Evolutionary conservation across 1,140 invertebrate genomes (phyloP).

Genomic region (Stegodyphus dumicola): DNA sequence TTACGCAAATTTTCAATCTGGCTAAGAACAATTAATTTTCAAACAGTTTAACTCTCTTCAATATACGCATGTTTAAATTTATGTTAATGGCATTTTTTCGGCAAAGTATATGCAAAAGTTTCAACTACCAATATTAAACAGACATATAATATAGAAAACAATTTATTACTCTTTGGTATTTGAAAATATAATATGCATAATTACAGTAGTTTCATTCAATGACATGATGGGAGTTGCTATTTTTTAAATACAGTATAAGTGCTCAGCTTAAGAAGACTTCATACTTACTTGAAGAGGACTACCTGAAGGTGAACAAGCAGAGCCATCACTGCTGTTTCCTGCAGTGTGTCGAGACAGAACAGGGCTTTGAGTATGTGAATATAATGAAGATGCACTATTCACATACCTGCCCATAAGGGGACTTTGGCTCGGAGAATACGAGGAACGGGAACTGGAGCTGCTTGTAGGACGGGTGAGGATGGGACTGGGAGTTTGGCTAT

Average conservation of each 20-base stretch:
- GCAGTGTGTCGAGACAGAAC: slow-evolving; percentile 59
- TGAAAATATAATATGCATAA: background rate
- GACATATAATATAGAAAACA: too few species aligned
- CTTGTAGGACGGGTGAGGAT: slow-evolving; percentile 60
- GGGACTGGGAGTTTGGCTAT: slow-evolving; percentile 60
- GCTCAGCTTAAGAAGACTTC: background rate
- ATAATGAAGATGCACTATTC: slow-evolving; percentile 49
- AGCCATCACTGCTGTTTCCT: slow-evolving; percentile 61
- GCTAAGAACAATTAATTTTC: too few species aligned
- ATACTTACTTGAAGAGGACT: slow-evolving; percentile 51
- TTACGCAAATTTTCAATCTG: too few species aligned
- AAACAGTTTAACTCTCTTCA: too few species aligned
- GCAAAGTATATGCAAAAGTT: too few species aligned
- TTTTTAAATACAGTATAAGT: background rate
- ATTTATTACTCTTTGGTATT: too few species aligned
- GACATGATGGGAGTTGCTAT: background rate
- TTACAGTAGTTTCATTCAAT: background rate
- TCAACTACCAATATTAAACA: too few species aligned
- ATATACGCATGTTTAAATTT: too few species aligned
- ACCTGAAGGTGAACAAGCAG: slow-evolving; percentile 54
- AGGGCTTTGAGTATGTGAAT: slow-evolving; percentile 62
- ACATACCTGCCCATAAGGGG: slow-evolving; percentile 73
- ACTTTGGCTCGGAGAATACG: slow-evolving; percentile 81
- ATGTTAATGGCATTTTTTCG: too few species aligned
- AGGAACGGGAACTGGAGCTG: slow-evolving; percentile 62